Percentiles rank a stretch among this genome's conserved stretches.
Evolutionary conservation across 1,140 invertebrate species (phyloP).

Genomic region (Bombus terrestris): DNA sequence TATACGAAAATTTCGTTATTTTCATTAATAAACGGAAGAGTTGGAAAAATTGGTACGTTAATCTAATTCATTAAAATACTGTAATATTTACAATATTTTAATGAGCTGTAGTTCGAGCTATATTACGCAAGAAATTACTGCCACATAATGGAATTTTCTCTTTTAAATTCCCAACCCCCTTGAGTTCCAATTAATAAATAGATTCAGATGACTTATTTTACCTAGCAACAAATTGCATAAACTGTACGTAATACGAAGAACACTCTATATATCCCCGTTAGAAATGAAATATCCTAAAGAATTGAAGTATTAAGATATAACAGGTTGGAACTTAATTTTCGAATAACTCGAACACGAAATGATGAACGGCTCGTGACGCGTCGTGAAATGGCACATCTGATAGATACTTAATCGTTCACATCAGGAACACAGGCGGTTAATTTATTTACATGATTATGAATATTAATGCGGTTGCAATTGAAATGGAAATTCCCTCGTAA

Average conservation of each 20-base stretch:
- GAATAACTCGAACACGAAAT: not conserved
- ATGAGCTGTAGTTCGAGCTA: not conserved
- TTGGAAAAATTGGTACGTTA: not conserved
- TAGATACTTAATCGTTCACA: not conserved
- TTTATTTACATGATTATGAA: conserved; percentile 26
- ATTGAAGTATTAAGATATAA: not conserved
- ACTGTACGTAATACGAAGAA: not conserved
- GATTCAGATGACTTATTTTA: no score
- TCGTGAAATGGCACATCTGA: not conserved
- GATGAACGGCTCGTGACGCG: not conserved
- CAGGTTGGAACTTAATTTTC: not conserved
- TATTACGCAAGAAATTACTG: no score
- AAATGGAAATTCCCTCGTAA: conserved; percentile 8
- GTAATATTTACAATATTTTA: not conserved
- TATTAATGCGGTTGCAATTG: conserved; percentile 25
- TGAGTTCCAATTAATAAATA: not conserved
- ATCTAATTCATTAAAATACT: not conserved
- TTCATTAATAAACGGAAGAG: not conserved
- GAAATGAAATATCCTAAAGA: not conserved
- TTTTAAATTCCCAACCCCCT: not conserved
- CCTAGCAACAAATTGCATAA: not conserved
- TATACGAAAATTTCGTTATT: not conserved
- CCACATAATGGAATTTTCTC: no score
- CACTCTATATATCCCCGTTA: not conserved
- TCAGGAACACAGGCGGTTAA: not conserved